phyloP scores from a whole-genome alignment of 1,140 invertebrate genomes.

The Chionoecetes opilio region DNA sequence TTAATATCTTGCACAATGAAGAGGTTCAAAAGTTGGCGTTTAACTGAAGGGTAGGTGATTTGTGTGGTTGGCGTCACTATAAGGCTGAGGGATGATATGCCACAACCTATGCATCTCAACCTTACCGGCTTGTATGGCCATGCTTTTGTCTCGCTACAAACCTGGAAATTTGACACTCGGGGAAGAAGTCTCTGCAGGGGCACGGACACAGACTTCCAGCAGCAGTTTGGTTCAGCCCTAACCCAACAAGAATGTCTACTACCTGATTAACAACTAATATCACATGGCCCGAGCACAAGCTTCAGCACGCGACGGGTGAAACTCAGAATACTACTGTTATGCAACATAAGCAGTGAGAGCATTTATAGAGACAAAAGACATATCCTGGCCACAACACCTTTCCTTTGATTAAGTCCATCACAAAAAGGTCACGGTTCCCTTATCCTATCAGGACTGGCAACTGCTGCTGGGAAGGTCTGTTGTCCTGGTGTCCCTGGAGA shows the following conservation, averaged over 20 bases:
- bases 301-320: background rate
- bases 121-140: constrained; percentile 64
- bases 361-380: too few relatives aligned
- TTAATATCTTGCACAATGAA: constrained; percentile 43
- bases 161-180: constrained; percentile 72
- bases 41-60: constrained; percentile 35
- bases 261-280: constrained; percentile 8
- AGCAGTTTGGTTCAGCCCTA: background rate
- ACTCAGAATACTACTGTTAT: constrained; percentile 3
- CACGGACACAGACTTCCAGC: background rate
- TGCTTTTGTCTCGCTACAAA: constrained; percentile 62
- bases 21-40: background rate
- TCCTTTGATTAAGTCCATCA: too few relatives aligned
- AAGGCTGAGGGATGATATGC: constrained; percentile 78
- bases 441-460: background rate
- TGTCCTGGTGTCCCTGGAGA: background rate
- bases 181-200: constrained; percentile 70
- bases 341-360: too few relatives aligned
- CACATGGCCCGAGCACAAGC: background rate
- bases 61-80: constrained; percentile 67
- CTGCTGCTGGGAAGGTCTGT: background rate
- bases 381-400: too few relatives aligned
- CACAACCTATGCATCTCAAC: constrained; percentile 77
- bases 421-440: background rate
- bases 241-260: constrained; percentile 1